Conservation (phyloP, 2,113 vertebrate genomes). For the Syngnathus scovelli region DNA sequence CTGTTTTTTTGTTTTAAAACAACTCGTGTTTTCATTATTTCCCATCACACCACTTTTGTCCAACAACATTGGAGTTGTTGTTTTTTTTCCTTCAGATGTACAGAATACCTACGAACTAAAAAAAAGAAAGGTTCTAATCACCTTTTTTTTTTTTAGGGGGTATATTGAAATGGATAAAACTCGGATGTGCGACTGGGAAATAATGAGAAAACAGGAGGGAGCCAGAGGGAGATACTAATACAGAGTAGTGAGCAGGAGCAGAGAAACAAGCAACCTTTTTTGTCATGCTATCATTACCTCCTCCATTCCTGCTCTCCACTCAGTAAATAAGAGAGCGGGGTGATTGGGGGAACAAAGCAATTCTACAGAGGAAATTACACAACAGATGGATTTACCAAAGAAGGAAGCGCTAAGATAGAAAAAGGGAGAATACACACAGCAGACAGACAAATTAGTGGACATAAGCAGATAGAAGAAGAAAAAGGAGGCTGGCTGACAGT, state of each 20-base stretch:
- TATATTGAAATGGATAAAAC: slow-evolving; percentile 23
- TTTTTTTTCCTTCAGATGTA: background rate
- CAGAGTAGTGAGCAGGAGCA: slow-evolving; percentile 16
- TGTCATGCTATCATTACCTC: slow-evolving; percentile 53
- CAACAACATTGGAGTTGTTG: background rate
- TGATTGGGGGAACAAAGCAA: slow-evolving; percentile 37
- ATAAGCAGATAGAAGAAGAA: slow-evolving; percentile 14
- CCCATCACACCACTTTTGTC: slow-evolving; percentile 2
- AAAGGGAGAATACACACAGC: slow-evolving; percentile 21
- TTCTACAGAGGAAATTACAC: slow-evolving; percentile 37
- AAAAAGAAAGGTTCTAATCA: background rate
- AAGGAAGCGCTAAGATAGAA: slow-evolving; percentile 18
- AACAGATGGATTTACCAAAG: slow-evolving; percentile 26
- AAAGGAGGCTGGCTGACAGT: background rate
- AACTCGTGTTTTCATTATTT: background rate
- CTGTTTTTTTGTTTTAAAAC: background rate
- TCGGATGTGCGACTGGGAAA: slow-evolving; percentile 13
- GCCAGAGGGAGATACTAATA: slow-evolving; percentile 19
- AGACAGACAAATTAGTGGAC: slow-evolving; percentile 32
- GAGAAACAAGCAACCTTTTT: slow-evolving; percentile 40
- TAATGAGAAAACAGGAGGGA: slow-evolving; percentile 29
- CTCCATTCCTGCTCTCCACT: slow-evolving; percentile 49
- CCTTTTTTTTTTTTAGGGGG: no score
- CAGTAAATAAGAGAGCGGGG: slow-evolving; percentile 52
- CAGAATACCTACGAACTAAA: slow-evolving; percentile 9